These are phyloP conservation scores for Pandemis cinnamomeana DNA, from an alignment of 2,888 invertebrate genomes.

Conservation along the genomic window DNA sequence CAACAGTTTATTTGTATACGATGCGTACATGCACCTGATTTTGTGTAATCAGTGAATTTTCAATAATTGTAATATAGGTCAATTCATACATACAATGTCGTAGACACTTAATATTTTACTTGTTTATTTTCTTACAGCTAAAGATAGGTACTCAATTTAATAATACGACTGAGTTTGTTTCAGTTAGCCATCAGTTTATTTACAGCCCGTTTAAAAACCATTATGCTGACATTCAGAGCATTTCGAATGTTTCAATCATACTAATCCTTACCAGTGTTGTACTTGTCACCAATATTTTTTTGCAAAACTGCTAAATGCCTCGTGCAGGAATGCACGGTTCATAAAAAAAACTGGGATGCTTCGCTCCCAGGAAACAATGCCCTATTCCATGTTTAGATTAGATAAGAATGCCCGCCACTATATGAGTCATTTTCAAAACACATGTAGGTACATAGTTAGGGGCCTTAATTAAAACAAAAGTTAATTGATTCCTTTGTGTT, in stretches of 20 bases:
- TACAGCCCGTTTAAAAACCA: too few species aligned
- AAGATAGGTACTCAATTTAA: too few species aligned
- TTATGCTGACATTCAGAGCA: too few species aligned
- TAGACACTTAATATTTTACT: neutral
- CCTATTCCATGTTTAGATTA: neutral
- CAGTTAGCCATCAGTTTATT: too few species aligned
- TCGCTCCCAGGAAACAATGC: neutral
- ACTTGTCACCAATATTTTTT: neutral
- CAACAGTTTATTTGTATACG: neutral
- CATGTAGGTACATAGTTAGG: too few species aligned
- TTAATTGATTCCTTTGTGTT: too few species aligned
- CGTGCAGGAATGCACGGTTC: neutral
- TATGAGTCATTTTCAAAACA: neutral
- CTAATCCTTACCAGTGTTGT: too few species aligned
- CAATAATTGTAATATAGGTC: neutral
- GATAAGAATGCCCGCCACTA: neutral
- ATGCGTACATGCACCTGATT: neutral
- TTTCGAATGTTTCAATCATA: too few species aligned
- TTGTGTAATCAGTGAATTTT: neutral
- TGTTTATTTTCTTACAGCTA: too few species aligned
- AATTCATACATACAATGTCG: neutral
- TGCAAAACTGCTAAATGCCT: neutral
- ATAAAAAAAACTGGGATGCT: neutral
- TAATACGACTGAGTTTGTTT: too few species aligned
- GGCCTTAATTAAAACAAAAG: too few species aligned